Base-by-base conservation (phyloP, 23 tunicate species). In the Ascidia mentula region DNA sequence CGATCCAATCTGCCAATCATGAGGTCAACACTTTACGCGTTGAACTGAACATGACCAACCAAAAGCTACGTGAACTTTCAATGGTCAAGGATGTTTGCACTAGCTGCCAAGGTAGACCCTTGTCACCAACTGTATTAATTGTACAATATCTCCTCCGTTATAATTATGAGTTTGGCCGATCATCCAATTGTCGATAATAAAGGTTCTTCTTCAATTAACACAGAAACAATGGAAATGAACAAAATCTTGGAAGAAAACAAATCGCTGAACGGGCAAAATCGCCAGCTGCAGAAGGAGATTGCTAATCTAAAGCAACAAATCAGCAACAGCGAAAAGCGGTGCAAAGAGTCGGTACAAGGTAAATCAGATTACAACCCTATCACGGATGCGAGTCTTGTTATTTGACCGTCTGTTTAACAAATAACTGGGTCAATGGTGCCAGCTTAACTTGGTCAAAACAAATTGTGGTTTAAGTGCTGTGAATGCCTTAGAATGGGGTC, bases 1-100 rank as follows among this genome's bases (percentile, higher is more conserved):
- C 94, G 33, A 89, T 89, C 30, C 87, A 78, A 75, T 83, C 94
- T 39, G 88, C 94, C 78, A 89, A 89, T 83, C 94, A 89, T 65
- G 88, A 89, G 69, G 94, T 89, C 42, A 89, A 89, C 65, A 89
- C 81, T 0, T 37, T 89, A 30, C 69, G 94, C 22, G 82, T 79
- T 1, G 94, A 89, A 74, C 86, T 89, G 26, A 83, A 89, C 74
- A 60, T 89, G 84, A 83, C 94, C 45, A 89, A 89, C 60, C 82
- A 89, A 76, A 83, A 89, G 69, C 81, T 89, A 18, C 78, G 74
- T 37, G 94, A 89, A 40, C 73, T 89, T 0, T 83, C 94, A 26
- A 45, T 72, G 38, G 65, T 73, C 35, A 82, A 83, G 60, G 88
- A 89, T 20, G 73, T 71, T 26, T 83, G 94, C 69, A 22, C 74